Percentiles rank a stretch among this genome's conserved stretches.
Conservation (phyloP, 2,888 invertebrate genomes). For the Euplexia lucipara region DNA sequence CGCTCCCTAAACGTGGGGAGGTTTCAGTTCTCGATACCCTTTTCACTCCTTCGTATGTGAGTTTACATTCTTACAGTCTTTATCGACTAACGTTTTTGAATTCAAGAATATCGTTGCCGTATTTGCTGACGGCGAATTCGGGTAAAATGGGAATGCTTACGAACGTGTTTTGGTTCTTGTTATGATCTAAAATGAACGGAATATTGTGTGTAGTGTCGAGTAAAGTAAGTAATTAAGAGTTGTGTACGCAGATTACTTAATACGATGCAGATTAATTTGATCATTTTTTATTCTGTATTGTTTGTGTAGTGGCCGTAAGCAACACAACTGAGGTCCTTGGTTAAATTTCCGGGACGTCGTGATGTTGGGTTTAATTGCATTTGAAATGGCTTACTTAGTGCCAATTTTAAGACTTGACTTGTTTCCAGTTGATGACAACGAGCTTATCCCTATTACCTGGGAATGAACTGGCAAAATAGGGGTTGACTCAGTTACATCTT, state of each 20-base stretch:
- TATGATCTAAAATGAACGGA: slow-evolving; percentile 3
- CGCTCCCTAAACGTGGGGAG: slow-evolving; percentile 61
- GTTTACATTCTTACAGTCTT: slow-evolving; percentile 56
- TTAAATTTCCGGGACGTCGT: too few relatives aligned
- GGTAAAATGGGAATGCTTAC: slow-evolving; percentile 36
- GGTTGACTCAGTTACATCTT: too few relatives aligned
- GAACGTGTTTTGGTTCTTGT: slow-evolving; percentile 20
- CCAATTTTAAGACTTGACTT: too few relatives aligned
- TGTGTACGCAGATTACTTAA: not conserved
- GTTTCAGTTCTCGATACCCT: slow-evolving; percentile 53
- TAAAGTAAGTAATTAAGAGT: not conserved
- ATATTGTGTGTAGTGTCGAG: not conserved
- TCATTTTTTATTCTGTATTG: too few relatives aligned
- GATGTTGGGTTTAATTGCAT: too few relatives aligned
- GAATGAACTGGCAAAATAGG: too few relatives aligned
- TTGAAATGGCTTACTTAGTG: too few relatives aligned
- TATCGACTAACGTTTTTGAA: slow-evolving; percentile 51
- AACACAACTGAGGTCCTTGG: too few relatives aligned
- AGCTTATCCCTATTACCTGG: too few relatives aligned
- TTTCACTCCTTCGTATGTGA: slow-evolving; percentile 47
- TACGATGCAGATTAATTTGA: not conserved
- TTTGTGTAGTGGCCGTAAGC: not conserved
- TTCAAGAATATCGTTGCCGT: slow-evolving; percentile 47
- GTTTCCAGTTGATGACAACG: too few relatives aligned
- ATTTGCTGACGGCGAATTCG: slow-evolving; percentile 50